Conservation (phyloP, 2,888 invertebrate species). For the Alloplasta piceator region DNA sequence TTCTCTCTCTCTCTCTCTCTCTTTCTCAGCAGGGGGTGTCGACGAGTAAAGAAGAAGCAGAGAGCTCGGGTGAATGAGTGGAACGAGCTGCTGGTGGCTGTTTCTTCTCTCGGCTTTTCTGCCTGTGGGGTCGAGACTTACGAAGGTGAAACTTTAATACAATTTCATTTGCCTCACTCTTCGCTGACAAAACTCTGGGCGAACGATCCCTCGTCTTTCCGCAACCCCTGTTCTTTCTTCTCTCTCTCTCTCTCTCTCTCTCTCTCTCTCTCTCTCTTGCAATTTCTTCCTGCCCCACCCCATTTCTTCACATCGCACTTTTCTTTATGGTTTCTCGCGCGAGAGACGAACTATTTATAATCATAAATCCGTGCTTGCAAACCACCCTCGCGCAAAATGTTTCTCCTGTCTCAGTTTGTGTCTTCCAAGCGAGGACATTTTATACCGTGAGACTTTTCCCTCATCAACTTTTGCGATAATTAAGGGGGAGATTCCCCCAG, state of each 20-base stretch:
- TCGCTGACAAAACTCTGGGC: slow-evolving; percentile 81
- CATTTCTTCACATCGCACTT: slow-evolving; percentile 65
- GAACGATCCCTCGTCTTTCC: slow-evolving; percentile 56
- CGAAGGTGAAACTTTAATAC: slow-evolving; percentile 83
- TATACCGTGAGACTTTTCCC: slow-evolving; percentile 29
- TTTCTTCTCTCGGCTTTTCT: slow-evolving; percentile 44
- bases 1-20: slow-evolving; percentile 15
- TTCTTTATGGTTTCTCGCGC: slow-evolving; percentile 77
- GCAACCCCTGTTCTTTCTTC: slow-evolving; percentile 23
- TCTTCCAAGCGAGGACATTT: slow-evolving; percentile 46
- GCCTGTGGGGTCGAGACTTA: slow-evolving; percentile 56
- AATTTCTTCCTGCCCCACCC: slow-evolving; percentile 11
- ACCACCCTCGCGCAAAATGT: slow-evolving; percentile 22
- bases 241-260: slow-evolving; percentile 18
- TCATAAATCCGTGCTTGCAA: slow-evolving; percentile 72
- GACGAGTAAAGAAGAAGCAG: slow-evolving; percentile 62
- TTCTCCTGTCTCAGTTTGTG: slow-evolving; percentile 26
- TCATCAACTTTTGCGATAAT: slow-evolving; percentile 35
- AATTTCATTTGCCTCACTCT: slow-evolving; percentile 81
- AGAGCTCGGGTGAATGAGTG: slow-evolving; percentile 52
- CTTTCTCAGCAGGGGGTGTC: slow-evolving; percentile 63
- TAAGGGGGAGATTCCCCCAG: slow-evolving; percentile 11
- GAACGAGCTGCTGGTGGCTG: slow-evolving; percentile 52
- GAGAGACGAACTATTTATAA: slow-evolving; percentile 80
- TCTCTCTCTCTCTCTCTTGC: slow-evolving; percentile 3